Conservation (phyloP, 2,113 vertebrate species). For the Etheostoma spectabile region DNA sequence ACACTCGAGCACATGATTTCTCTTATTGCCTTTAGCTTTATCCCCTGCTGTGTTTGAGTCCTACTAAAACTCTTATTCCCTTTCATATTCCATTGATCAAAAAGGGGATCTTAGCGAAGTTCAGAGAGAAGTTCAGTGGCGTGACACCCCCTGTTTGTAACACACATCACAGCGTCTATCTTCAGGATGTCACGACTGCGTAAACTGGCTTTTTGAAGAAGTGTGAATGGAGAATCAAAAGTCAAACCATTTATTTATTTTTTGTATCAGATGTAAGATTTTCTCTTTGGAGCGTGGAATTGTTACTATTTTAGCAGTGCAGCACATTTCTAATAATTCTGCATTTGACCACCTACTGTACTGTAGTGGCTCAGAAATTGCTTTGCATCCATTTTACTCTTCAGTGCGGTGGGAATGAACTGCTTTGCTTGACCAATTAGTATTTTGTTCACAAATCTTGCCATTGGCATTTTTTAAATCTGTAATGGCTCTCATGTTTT, state of each 20-base stretch:
- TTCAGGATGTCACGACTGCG: conserved; percentile 5
- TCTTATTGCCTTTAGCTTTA: conserved; percentile 45
- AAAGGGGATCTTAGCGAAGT: conserved; percentile 30
- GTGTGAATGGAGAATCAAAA: background rate
- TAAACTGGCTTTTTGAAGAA: conserved; percentile 46
- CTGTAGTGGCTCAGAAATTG: conserved; percentile 31
- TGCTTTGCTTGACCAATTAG: conserved; percentile 73
- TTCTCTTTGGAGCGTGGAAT: background rate
- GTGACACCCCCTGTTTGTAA: background rate
- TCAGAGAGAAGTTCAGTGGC: conserved; percentile 13
- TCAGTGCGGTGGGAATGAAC: conserved; percentile 40
- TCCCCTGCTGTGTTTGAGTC: conserved; percentile 48
- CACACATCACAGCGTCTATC: background rate
- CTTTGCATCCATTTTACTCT: conserved; percentile 35
- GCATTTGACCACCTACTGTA: conserved; percentile 35
- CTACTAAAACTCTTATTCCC: conserved; percentile 60
- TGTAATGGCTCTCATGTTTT: conserved; percentile 81
- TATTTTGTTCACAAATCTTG: conserved; percentile 72
- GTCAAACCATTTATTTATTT: background rate
- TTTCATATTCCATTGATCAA: conserved; percentile 71
- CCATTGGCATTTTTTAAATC: conserved; percentile 81
- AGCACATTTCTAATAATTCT: conserved; percentile 1
- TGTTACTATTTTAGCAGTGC: conserved; percentile 3
- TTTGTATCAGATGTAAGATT: background rate
- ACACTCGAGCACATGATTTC: conserved; percentile 22